Evolutionary conservation across 1,140 invertebrate species (phyloP), one percentile per base, ranked within the genome.

Genomic region (Diachasmimorpha longicaudata): DNA sequence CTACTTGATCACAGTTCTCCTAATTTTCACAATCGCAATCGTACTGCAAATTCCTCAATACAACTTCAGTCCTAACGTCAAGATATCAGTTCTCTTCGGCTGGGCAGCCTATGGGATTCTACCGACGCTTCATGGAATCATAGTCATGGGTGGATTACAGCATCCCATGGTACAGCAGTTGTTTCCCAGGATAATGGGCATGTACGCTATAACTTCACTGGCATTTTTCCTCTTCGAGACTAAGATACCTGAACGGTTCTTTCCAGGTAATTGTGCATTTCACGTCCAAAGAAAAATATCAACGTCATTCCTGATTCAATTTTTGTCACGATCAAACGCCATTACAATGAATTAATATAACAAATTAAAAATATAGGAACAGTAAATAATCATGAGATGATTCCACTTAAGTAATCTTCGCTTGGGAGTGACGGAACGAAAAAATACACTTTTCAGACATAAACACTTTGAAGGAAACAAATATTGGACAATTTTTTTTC

Each of bases 31-130:
- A 8, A 85, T 94, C 70, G 94, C 95, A 44, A 95, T 96, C 91
- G 83, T 91, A 36, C 88, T 96, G 39, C 96, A 97, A 83, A 91
- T 97, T 66, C 94, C 94, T 8, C 87, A 90, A 14, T 89, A 95
- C 55, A 91, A 93, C 77, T 91, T 95, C 4, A 91, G 93, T 21
- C 91, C 93, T 25, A 91, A 93, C 74, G 88, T 94, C 5, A 95
- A 95, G 86, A 92, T 97, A 83, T 84, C 93, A n/a, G 93, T 97
- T 19, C 97, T 98, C 85, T 92, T 96, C 75, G 90, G 91, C 5
- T 96, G 98, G 93, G 96, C 95, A 4, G 93, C 92, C 14, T 98
- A 97, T 85, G 97, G 97, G 14, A 92, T 98, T 0, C 88, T 98
- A 75, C 97, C 97, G 11, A 95, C 97, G 0, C 86, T 95, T 31